Percentiles rank a stretch among this genome's conserved stretches.
Evolutionary conservation across 92 coral and sea anemone species (phyloP).

Genomic region (Anthopleura xanthogrammica): DNA sequence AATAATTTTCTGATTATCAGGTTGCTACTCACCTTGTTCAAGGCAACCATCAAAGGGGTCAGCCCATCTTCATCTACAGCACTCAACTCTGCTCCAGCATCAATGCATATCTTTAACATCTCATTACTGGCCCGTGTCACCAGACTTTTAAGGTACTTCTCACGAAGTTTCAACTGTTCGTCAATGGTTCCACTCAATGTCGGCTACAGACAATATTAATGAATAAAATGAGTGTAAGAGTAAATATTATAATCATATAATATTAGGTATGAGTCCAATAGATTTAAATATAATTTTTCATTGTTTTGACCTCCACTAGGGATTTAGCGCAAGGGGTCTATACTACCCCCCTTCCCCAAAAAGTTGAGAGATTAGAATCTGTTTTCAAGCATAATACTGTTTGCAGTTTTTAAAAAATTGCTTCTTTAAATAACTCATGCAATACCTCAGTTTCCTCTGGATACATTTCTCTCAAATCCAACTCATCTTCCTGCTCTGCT

Average conservation of each 20-base stretch:
- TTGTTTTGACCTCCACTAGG: too few relatives aligned
- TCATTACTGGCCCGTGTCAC: slow-evolving; percentile 57
- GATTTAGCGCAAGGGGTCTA: too few relatives aligned
- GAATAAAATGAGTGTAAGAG: too few relatives aligned
- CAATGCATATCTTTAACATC: slow-evolving; percentile 60
- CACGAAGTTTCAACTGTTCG: slow-evolving; percentile 51
- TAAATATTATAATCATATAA: too few relatives aligned
- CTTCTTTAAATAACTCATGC: neutral
- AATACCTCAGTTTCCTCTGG: slow-evolving; percentile 67
- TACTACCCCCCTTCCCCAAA: too few relatives aligned
- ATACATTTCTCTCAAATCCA: slow-evolving; percentile 62
- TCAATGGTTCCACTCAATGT: slow-evolving; percentile 22
- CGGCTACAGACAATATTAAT: slow-evolving; percentile 21
- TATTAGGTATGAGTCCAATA: too few relatives aligned
- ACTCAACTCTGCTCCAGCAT: slow-evolving; percentile 68
- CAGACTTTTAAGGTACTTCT: slow-evolving; percentile 40
- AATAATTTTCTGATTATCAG: too few relatives aligned
- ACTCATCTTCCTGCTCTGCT: slow-evolving; percentile 33
- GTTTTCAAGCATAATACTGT: too few relatives aligned
- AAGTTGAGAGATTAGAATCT: too few relatives aligned
- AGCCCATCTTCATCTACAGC: slow-evolving; percentile 63
- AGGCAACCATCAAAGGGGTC: slow-evolving; percentile 36
- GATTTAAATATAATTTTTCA: too few relatives aligned
- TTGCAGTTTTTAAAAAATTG: too few relatives aligned
- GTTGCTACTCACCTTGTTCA: neutral